These are phyloP conservation scores for Hetaerina americana DNA, from an alignment of 1,140 invertebrate genomes.

Conservation along the genomic window DNA sequence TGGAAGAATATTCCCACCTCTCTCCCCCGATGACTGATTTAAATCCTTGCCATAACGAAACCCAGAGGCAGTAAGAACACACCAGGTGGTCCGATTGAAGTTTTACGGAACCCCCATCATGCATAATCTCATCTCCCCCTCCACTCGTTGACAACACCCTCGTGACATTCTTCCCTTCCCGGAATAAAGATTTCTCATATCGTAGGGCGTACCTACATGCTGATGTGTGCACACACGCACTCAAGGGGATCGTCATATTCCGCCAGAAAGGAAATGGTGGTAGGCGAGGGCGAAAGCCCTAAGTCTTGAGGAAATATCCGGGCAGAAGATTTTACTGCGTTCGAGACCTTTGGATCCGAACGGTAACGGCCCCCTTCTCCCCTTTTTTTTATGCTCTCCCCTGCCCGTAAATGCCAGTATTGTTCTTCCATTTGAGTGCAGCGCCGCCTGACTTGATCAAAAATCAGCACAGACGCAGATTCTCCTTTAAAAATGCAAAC, in stretches of 20 bases:
- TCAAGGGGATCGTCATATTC: no score
- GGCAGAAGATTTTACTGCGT: background rate
- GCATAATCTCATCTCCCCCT: background rate
- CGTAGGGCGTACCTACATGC: no score
- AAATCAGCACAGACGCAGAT: background rate
- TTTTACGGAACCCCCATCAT: background rate
- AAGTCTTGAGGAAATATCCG: background rate
- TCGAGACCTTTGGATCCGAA: background rate
- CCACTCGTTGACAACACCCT: no score
- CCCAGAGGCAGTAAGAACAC: background rate
- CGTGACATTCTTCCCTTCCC: no score
- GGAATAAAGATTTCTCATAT: no score
- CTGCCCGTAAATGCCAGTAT: background rate
- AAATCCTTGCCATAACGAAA: background rate
- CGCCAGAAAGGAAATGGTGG: no score
- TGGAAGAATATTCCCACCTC: no score
- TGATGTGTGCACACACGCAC: no score
- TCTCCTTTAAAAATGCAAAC: no score
- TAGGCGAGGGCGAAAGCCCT: no score
- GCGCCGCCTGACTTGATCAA: background rate
- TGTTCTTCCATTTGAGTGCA: background rate
- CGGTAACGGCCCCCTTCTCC: background rate
- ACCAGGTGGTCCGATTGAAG: background rate
- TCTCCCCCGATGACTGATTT: background rate
- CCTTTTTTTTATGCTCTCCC: background rate